Base-by-base conservation (phyloP, 2,888 invertebrate genomes). In the Drosophila niveifrons region DNA sequence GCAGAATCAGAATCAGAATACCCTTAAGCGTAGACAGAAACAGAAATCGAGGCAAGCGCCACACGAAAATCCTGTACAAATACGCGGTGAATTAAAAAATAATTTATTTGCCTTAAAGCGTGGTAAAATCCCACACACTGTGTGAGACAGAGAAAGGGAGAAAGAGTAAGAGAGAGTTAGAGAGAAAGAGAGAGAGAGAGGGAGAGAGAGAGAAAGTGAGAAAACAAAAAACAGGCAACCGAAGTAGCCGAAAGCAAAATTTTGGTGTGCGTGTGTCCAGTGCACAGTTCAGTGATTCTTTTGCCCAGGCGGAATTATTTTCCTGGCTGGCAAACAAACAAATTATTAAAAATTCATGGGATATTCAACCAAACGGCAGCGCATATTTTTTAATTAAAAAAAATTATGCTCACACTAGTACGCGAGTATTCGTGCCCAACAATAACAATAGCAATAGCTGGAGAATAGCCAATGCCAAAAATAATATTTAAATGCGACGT, bases 321-420 rank as follows among this genome's bases (percentile, higher is more conserved):
- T 88, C 70, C 82, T 72, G 85, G 80, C 68, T 61, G 76, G 76
- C 89, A 82, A 85, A 72, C 82, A 80, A 82, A 82, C 86, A 88
- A 85, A 82, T 83, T 82, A 82, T 82, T 85, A 83, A 83, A 83
- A 83, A 88, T 79, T 72, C 76, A 82, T 85, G 76, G 82, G 73
- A 72, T 78, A 63, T 70, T 82, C 66, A 62, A 56, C 48, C 55
- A 55, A 55, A 72, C 66, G 67, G 63, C 57, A 66, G 65, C 58
- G 68, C 13, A 66, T 53, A 65, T 66, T 82, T 88, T 88, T 79
- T 85, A 85, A 85, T 85, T 82, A 82, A 85, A 88, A 84, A 67
- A 69, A 68, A 63, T 63, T 48, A 47, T 56, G 43, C n/a, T 15
- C 13, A 41, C 52, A 31, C 44, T 44, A 18, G 6, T 31, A 4